These are phyloP conservation scores for Hypena proboscidalis DNA, from an alignment of 2,888 invertebrate genomes.

Conservation along the genomic window DNA sequence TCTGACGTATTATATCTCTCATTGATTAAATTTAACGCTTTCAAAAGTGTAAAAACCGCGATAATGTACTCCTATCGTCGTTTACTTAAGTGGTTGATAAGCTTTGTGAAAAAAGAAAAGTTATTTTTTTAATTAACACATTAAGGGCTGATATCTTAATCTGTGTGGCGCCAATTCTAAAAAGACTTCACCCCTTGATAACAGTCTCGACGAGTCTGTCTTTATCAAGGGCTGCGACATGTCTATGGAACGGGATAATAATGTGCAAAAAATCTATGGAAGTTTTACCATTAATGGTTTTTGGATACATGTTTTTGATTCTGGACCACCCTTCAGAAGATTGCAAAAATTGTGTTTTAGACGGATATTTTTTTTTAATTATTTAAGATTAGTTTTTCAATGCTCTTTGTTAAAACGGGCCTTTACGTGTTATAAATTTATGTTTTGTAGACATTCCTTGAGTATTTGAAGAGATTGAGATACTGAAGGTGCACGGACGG, in stretches of 20 bases:
- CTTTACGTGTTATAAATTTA: no score
- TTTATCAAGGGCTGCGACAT: slow-evolving; percentile 72
- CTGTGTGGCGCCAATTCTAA: slow-evolving; percentile 81
- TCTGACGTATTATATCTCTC: slow-evolving; percentile 45
- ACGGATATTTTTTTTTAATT: slow-evolving; percentile 1
- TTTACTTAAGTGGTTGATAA: slow-evolving; percentile 80
- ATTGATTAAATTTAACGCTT: slow-evolving; percentile 68
- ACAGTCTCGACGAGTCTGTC: slow-evolving; percentile 60
- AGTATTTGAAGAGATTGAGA: no score
- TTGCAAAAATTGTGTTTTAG: slow-evolving; percentile 10
- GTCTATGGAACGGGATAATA: slow-evolving; percentile 62
- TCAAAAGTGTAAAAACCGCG: slow-evolving; percentile 74
- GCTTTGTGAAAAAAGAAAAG: slow-evolving; percentile 61
- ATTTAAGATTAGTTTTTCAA: no score
- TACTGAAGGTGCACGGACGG: no score
- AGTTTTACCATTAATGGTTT: slow-evolving; percentile 64
- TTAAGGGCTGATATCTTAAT: slow-evolving; percentile 81
- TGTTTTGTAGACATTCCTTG: no score
- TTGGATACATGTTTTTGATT: slow-evolving; percentile 50
- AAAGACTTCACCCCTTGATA: slow-evolving; percentile 77
- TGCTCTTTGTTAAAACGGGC: no score
- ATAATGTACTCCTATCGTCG: slow-evolving; percentile 64
- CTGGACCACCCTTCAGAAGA: slow-evolving; percentile 63
- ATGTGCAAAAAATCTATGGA: slow-evolving; percentile 75
- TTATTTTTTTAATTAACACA: slow-evolving; percentile 83